These are phyloP conservation scores for Carcharodon carcharias DNA, from an alignment of 2,797 vertebrate genomes.

Conservation along the genomic window DNA sequence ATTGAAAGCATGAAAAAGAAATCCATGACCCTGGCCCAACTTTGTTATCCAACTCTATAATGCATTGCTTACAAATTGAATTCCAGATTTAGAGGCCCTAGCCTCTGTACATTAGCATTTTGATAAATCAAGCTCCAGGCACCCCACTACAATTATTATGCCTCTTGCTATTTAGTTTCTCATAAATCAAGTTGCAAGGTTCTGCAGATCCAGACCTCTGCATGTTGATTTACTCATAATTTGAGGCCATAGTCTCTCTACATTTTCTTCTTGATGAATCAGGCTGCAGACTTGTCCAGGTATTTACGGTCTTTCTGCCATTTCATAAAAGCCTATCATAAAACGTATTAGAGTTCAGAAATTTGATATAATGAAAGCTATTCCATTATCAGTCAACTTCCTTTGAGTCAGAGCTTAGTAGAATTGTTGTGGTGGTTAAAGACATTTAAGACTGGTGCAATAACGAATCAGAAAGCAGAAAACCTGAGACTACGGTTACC, in stretches of 20 bases:
- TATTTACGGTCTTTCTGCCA: no score
- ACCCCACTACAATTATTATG: background rate
- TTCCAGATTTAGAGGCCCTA: background rate
- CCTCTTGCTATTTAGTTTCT: background rate
- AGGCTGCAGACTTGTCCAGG: background rate
- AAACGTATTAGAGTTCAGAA: background rate
- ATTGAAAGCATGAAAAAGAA: background rate
- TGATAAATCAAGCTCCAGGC: background rate
- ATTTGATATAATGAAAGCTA: background rate
- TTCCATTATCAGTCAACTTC: background rate
- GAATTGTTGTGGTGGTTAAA: background rate
- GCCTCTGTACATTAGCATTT: background rate
- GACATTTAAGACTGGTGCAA: background rate
- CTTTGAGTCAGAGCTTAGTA: background rate
- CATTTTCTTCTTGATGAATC: constrained; percentile 8
- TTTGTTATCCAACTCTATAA: background rate
- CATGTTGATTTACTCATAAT: constrained; percentile 11
- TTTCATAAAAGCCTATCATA: background rate
- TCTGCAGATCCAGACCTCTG: background rate
- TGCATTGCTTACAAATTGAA: background rate
- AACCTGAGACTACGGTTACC: background rate
- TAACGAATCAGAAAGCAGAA: background rate
- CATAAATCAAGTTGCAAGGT: background rate
- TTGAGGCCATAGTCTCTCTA: background rate
- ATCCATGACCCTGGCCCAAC: background rate